Percentiles rank a stretch among this genome's conserved stretches.
phyloP scores from a whole-genome alignment of 2,888 invertebrate genomes.

The Tenthredo scrophulariae region DNA sequence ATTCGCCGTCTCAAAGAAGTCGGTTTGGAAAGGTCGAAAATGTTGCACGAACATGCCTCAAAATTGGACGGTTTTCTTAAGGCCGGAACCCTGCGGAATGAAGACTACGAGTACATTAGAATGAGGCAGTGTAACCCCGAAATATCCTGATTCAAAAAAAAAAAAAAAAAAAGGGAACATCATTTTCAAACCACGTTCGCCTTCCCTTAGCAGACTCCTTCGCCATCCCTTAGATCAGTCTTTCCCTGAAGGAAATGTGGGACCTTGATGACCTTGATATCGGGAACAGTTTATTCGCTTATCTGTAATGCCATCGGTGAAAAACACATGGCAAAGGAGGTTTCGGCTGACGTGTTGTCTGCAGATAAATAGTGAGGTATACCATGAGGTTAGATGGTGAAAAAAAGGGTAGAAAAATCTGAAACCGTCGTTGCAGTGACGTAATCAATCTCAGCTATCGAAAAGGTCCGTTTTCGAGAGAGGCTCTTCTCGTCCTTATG shows the following conservation, averaged over 20 bases:
- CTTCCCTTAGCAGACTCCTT: neutral
- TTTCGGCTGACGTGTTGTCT: neutral
- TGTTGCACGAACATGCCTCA: constrained; percentile 56
- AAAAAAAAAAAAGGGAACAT: neutral
- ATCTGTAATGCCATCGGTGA: constrained; percentile 15
- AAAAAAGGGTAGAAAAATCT: neutral
- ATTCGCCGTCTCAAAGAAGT: constrained; percentile 52
- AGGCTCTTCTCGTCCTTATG: neutral
- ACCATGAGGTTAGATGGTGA: neutral
- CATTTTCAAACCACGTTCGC: neutral
- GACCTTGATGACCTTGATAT: constrained; percentile 16
- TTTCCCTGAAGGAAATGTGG: neutral
- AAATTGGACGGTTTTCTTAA: constrained; percentile 54
- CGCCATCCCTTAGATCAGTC: neutral
- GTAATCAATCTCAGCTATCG: constrained; percentile 27
- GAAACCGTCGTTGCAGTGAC: neutral
- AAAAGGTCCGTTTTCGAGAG: constrained; percentile 19
- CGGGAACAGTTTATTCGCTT: constrained; percentile 16
- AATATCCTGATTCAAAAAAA: neutral
- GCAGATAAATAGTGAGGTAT: neutral
- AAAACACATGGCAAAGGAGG: constrained; percentile 17
- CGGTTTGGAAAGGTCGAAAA: constrained; percentile 57
- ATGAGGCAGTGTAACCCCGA: neutral
- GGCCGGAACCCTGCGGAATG: constrained; percentile 23
- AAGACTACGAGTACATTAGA: constrained; percentile 12